Evolutionary conservation across 2,113 vertebrate genomes (phyloP).

Genomic region (Rana temporaria): DNA sequence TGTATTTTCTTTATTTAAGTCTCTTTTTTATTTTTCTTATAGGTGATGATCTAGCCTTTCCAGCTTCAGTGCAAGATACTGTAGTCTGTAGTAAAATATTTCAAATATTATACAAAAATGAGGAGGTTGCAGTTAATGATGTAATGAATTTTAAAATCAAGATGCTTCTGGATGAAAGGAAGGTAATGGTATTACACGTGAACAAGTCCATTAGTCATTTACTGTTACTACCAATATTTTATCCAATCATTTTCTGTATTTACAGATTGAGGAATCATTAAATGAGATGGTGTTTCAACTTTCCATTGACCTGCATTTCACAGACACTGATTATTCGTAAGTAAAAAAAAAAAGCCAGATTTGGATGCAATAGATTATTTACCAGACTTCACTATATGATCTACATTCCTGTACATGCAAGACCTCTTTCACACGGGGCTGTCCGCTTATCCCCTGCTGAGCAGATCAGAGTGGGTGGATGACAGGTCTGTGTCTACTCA

Average conservation of each 20-base stretch:
- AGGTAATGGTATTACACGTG: conserved; percentile 73
- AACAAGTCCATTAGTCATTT: background rate
- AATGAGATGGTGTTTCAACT: conserved; percentile 95
- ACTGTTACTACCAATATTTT: background rate
- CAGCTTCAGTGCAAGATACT: conserved; percentile 90
- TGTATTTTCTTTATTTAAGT: background rate
- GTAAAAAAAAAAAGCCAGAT: conserved; percentile 66
- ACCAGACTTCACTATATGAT: too few relatives aligned
- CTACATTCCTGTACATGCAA: too few relatives aligned
- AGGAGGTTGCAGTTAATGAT: conserved; percentile 93
- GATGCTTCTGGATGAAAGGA: conserved; percentile 96
- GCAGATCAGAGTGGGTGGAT: too few relatives aligned
- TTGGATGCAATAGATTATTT: too few relatives aligned
- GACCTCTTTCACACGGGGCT: too few relatives aligned
- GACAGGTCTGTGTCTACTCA: too few relatives aligned
- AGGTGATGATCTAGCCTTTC: conserved; percentile 92
- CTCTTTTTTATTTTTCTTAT: conserved; percentile 53
- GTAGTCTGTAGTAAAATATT: conserved; percentile 96
- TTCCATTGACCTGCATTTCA: conserved; percentile 93
- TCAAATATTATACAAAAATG: conserved; percentile 98
- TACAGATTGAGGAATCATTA: conserved; percentile 93
- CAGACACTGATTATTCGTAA: conserved; percentile 97
- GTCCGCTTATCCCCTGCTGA: too few relatives aligned
- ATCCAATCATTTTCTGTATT: conserved; percentile 58
- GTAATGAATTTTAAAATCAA: conserved; percentile 97